Evolutionary conservation across 2,797 vertebrate species (phyloP).

Genomic region (Mus spretus): DNA sequence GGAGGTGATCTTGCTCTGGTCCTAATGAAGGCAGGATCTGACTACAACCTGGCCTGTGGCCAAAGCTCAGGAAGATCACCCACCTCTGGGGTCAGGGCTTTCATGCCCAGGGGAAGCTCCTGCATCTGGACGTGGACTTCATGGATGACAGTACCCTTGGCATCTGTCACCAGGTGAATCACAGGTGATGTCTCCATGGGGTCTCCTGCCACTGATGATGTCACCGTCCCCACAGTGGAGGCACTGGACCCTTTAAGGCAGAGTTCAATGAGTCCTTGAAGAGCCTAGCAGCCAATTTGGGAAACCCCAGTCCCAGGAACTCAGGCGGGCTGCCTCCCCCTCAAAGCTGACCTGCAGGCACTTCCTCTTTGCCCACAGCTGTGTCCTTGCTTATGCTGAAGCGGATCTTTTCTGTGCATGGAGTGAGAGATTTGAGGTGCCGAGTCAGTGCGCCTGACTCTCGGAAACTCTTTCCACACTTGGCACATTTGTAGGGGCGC

Average conservation of each 20-base stretch:
- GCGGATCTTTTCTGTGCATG: conserved; percentile 97
- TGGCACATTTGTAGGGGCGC: conserved; percentile 96
- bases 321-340: neutral
- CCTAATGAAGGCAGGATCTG: neutral
- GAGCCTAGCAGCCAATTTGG: neutral
- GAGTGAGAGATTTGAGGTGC: conserved; percentile 97
- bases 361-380: conserved; percentile 92
- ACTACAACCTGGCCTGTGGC: neutral
- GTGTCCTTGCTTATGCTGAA: conserved; percentile 95
- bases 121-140: conserved; percentile 97
- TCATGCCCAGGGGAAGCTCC: conserved; percentile 88
- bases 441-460: conserved; percentile 98
- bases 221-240: conserved; percentile 73
- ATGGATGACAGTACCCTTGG: conserved; percentile 94
- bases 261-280: conserved; percentile 11
- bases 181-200: conserved; percentile 90
- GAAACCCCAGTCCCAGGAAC: neutral
- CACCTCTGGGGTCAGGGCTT: conserved; percentile 89
- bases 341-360: conserved; percentile 91
- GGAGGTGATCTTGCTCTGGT: neutral
- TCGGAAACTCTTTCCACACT: conserved; percentile 97
- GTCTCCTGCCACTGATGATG: conserved; percentile 75
- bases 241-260: conserved; percentile 83
- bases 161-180: conserved; percentile 93
- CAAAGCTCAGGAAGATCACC: neutral